Evolutionary conservation across 2,113 vertebrate species (phyloP).

Genomic region (Rhodinocichla rosea): DNA sequence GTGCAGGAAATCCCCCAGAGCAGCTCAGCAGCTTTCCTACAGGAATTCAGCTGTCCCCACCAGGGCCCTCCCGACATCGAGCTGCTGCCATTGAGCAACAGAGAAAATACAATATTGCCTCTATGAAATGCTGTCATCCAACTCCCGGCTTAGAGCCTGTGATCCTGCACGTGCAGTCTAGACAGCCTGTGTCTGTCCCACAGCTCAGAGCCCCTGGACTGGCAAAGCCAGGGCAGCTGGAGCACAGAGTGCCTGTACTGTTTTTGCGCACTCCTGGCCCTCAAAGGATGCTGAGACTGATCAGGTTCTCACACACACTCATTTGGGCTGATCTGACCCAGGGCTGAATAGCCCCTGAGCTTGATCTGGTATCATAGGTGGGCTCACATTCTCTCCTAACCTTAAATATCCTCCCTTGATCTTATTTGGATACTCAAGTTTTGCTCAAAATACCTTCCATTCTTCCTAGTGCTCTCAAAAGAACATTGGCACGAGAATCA

Average conservation of each 20-base stretch:
- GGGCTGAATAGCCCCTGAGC: background rate
- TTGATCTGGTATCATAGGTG: background rate
- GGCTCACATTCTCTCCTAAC: background rate
- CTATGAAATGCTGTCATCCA: constrained; percentile 20
- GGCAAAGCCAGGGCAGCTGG: background rate
- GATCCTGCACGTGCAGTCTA: constrained; percentile 44
- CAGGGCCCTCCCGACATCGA: background rate
- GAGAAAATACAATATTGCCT: constrained; percentile 1
- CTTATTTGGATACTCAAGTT: background rate
- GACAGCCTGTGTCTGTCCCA: background rate
- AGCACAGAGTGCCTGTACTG: background rate
- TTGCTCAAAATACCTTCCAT: background rate
- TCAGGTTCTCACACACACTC: background rate
- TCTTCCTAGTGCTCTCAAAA: background rate
- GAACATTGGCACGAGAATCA: background rate
- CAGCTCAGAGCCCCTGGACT: background rate
- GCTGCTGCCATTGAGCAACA: background rate
- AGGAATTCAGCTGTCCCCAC: background rate
- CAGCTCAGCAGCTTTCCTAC: background rate
- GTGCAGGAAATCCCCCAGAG: background rate
- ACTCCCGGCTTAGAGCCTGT: background rate
- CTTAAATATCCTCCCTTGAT: background rate
- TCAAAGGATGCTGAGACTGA: background rate
- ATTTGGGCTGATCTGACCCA: background rate
- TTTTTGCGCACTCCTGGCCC: background rate